These are phyloP conservation scores for Protodeltote pygarga DNA, from an alignment of 2,888 invertebrate species.

Conservation along the genomic window DNA sequence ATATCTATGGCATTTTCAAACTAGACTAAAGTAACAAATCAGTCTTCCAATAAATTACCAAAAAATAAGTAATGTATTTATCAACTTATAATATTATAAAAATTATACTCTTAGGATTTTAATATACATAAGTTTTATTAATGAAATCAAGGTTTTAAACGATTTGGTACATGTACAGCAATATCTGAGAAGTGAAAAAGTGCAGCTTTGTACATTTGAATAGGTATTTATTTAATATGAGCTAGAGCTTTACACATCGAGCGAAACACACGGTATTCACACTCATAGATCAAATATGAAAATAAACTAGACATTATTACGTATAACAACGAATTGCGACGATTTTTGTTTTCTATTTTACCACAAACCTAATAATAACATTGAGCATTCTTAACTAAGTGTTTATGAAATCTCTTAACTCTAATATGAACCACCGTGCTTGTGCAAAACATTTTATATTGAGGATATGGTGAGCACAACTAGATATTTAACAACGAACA, in stretches of 20 bases:
- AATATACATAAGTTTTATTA: constrained; percentile 28
- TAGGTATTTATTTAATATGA: constrained; percentile 39
- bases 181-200: constrained; percentile 35
- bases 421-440: constrained; percentile 78
- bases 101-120: constrained; percentile 44
- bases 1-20: constrained; percentile 86
- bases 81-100: constrained; percentile 66
- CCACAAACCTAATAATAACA: constrained; percentile 67
- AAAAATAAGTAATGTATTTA: constrained; percentile 75
- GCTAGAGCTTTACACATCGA: constrained; percentile 26
- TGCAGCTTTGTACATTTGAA: constrained; percentile 45
- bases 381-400: constrained; percentile 82
- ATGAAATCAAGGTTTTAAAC: constrained; percentile 29
- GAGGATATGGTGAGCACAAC: constrained; percentile 72
- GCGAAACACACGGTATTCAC: constrained; percentile 35
- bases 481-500: constrained; percentile 76
- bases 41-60: constrained; percentile 84
- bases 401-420: constrained; percentile 65
- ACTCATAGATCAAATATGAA: constrained; percentile 42
- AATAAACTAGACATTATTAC: constrained; percentile 59
- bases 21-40: constrained; percentile 87
- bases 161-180: constrained; percentile 25
- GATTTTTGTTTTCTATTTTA: constrained; percentile 52
- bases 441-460: constrained; percentile 72
- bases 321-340: constrained; percentile 68